Evolutionary conservation across 1,140 invertebrate genomes (phyloP), one percentile per base, ranked within the genome.

Genomic region (Drosophila bipectinata): DNA sequence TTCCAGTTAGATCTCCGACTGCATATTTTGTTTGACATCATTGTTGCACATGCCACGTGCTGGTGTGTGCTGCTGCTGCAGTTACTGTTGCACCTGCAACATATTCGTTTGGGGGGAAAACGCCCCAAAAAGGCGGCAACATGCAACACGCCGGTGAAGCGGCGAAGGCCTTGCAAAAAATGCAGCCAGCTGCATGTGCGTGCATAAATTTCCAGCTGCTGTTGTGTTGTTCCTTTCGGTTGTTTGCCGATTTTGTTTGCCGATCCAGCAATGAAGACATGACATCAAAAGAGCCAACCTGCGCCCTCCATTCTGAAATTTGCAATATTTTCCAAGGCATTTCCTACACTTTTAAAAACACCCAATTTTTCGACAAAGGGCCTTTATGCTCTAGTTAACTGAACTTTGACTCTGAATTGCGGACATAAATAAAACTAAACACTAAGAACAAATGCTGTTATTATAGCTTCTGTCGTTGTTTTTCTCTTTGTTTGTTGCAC

Each of bases 171-270:
- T 69, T 69, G 74, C 73, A 69, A 77, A 77, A 77, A 77, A 77
- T 77, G 74, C 74, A 77, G 28, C 74, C 74, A 77, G 73, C 74
- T 77, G 74, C 74, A 69, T 77, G 74, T 77, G 74, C 74, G 74
- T 77, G 74, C 74, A 77, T 77, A 77, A 77, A 77, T 77, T 73
- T 77, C 39, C 49, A 62, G 64, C 64, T 56, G 73, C 45, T 55
- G 49, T 39, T 58, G 24, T 53, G 61, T 51, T 59, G 45, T 64
- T 62, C 34, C 34, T 44, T 44, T 44, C 41, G 41, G 26, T 21
- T 72, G 72, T 75, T 75, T 74, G 69, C 68, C 49, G 41, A 49
- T 60, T 61, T 58, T 76, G 72, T 76, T 76, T 76, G 72, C 62
- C 32, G 32, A 56, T 48, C 51, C 56, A 52, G 47, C 72, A 77